These are phyloP conservation scores for Peromyscus melanophrys DNA, from an alignment of 2,797 vertebrate genomes.

Conservation along the genomic window DNA sequence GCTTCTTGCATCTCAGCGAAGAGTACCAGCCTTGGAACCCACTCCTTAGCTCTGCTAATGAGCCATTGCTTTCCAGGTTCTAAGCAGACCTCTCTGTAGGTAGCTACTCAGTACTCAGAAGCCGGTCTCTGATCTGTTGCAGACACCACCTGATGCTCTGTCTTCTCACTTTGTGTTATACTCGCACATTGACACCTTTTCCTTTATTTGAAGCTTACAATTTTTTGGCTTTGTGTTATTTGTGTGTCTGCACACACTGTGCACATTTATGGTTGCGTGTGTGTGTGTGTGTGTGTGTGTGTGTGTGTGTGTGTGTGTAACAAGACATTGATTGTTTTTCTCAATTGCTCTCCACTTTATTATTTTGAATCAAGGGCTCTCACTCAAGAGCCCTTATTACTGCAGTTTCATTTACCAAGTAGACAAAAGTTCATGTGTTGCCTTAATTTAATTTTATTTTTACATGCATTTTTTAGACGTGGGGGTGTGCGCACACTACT, in stretches of 20 bases:
- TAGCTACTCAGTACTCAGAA: neutral
- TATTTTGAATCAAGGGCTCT: neutral
- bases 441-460: neutral
- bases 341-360: neutral
- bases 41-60: neutral
- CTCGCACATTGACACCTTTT: constrained; percentile 19
- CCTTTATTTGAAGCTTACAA: neutral
- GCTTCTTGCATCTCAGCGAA: neutral
- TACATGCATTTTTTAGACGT: neutral
- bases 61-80: neutral
- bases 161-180: neutral
- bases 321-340: neutral
- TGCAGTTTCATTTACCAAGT: neutral
- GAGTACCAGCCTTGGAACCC: neutral
- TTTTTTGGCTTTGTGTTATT: neutral
- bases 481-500: neutral
- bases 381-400: neutral
- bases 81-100: neutral
- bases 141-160: neutral
- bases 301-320: neutral
- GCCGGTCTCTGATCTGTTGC: neutral
- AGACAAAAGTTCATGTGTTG: constrained; percentile 25
- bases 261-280: neutral
- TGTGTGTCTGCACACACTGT: neutral
- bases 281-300: neutral